Evolutionary conservation across 2,113 vertebrate genomes (phyloP), one percentile per base, ranked within the genome.

Genomic region (Marmota flaviventris): DNA sequence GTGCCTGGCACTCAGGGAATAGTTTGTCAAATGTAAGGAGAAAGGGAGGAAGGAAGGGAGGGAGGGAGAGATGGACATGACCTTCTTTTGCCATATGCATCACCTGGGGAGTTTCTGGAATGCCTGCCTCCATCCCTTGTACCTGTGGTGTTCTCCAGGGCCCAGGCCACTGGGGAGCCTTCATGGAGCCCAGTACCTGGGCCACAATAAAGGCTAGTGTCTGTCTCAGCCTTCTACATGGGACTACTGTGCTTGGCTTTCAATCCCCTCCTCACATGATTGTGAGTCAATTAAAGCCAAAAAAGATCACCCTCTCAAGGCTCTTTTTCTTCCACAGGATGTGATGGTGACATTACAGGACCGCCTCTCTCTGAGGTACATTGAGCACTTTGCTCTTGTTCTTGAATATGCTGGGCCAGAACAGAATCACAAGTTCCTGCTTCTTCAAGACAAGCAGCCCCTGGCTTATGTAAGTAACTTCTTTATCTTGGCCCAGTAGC

Each of bases 291-390:
- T 82, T 32, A 85, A 20, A 93, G 39, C 39, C 79, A 75, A 29
- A 93, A 84, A 3, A 8, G 25, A 32, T 79, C 45, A 73, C 18
- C 45, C 20, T 91, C 32, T 97, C 91, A 98, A 83, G 83, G 48
- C 45, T 90, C 82, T 89, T 89, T 95, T 63, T 96, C 56, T 97
- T 90, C 61, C 82, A 85, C 93, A 99, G 99, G 99, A 99, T 94
- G 99, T 99, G 98, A 99, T 99, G 98, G 99, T 99, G 88, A 99
- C 99, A 0, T 96, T 99, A 98, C 99, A 99, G 98, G 99, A 99
- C 98, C 99, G 99, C 84, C 99, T 99, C 95, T 99, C 99, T n/a
- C 98, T 99, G 94, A 99, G 99, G 84, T 99, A 99, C 98, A 99
- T 99, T 39, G 99, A 99, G 98, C 99, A 99, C 97, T 99, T 99